Evolutionary conservation across 2,888 invertebrate genomes (phyloP), one percentile per base, ranked within the genome.

Genomic region (Agriopis marginaria): DNA sequence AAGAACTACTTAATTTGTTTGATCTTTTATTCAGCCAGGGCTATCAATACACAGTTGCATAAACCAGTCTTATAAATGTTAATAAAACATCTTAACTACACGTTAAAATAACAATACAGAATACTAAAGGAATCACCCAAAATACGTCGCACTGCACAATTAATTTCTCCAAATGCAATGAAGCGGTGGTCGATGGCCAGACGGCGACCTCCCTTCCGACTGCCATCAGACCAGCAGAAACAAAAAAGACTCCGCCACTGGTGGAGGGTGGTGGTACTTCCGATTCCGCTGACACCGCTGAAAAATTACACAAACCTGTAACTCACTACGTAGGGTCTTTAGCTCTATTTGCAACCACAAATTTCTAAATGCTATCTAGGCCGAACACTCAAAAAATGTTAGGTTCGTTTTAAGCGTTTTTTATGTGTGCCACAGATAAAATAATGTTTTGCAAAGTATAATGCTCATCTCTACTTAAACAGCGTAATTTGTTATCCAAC

Each of bases 231-330:
- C 82, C 79, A 78, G 80, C 84, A 82, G 86, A 90, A 92, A 92
- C 92, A 93, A 93, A 93, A 93, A 92, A 89, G 86, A 87, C 79
- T 81, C 82, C 82, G 88, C 81, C 89, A 86, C 88, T 88, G 88
- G 88, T 87, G 86, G 86, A 3, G 32, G 32, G 5, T 32, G 32
- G 32, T 32, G 32, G 5, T 5, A 5, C 89, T 91, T 93, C 93
- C 93, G 92, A 92, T 91, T 93, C 92, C 89, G 86, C 82, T 89
- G 91, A 86, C 89, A 89, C 82, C 89, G 86, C 87, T 93, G 93
- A 93, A 93, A 93, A 93, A 93, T 93, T 92, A 90, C 90, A 84
- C 79, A 82, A 78, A 83, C 81, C 79, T 86, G 86, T 89, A 87
- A 86, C 87, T 88, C 89, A 64, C 80, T 80, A 78, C 83, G 77